Percentiles rank a stretch among this genome's conserved stretches.
Evolutionary conservation across 1,140 invertebrate genomes (phyloP).

Genomic region (Lepidurus arcticus): DNA sequence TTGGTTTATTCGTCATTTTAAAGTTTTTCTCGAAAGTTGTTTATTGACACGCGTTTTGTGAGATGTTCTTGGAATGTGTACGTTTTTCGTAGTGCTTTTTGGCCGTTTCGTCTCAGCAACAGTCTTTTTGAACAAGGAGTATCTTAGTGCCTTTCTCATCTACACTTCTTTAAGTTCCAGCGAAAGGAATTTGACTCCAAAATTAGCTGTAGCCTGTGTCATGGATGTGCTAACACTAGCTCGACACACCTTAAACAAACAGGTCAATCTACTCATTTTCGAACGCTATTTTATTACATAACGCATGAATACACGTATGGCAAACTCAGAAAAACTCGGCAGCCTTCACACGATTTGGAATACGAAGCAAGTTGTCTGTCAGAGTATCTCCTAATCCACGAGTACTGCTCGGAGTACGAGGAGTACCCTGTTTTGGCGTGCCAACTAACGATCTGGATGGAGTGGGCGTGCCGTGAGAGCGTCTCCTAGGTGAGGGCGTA

Average conservation of each 20-base stretch:
- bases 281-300: slow-evolving; percentile 16
- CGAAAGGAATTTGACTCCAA: not conserved
- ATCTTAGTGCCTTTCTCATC: slow-evolving; percentile 3
- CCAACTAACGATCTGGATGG: slow-evolving; percentile 42
- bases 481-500: slow-evolving; percentile 44
- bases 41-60: not conserved
- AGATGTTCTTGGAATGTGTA: not conserved
- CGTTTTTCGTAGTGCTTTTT: not conserved
- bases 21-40: not conserved
- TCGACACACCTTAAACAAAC: not conserved
- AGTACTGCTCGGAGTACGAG: slow-evolving; percentile 37
- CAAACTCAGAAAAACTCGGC: slow-evolving; percentile 29
- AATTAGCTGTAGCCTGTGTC: not conserved
- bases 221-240: not conserved
- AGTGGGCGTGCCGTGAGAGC: slow-evolving; percentile 32
- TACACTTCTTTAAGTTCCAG: not conserved
- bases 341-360: slow-evolving; percentile 53
- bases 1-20: not conserved
- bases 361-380: slow-evolving; percentile 70
- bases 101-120: not conserved
- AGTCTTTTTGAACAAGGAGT: not conserved
- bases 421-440: slow-evolving; percentile 38
- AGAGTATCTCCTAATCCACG: slow-evolving; percentile 48
- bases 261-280: not conserved
- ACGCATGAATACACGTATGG: not conserved